These are phyloP conservation scores for Drosophila prosaltans DNA, from an alignment of 1,140 invertebrate species.

Conservation along the genomic window DNA sequence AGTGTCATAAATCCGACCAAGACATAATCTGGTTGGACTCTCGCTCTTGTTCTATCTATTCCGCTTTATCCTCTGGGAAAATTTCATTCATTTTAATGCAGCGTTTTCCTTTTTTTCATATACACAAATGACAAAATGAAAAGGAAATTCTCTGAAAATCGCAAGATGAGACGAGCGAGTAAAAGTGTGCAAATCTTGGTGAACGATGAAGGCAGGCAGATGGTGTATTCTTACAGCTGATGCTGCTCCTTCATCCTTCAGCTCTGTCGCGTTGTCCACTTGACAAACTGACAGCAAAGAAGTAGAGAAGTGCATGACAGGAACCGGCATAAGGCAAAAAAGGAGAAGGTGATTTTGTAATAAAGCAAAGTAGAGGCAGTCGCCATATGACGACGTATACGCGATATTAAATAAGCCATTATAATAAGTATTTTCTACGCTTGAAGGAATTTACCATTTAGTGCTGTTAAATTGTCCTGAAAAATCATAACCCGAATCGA, in stretches of 20 bases:
- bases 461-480: not conserved
- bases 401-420: constrained; percentile 48
- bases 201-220: constrained; percentile 6
- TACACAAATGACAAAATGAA: constrained; percentile 11
- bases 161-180: constrained; percentile 7
- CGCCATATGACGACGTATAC: not conserved
- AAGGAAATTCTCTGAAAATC: constrained; percentile 14
- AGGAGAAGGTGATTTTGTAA: constrained; percentile 42
- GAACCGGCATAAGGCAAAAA: constrained; percentile 8
- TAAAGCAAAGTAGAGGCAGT: constrained; percentile 43
- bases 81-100: constrained; percentile 30
- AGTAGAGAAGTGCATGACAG: constrained; percentile 28
- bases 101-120: constrained; percentile 1
- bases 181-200: constrained; percentile 17
- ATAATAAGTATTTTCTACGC: constrained; percentile 17
- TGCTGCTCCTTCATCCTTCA: not conserved
- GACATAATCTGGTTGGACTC: constrained; percentile 39
- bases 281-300: not conserved
- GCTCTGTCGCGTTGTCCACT: not conserved
- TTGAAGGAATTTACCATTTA: not conserved
- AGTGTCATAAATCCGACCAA: constrained; percentile 48
- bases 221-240: not conserved
- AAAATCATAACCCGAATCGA: constrained; percentile 4
- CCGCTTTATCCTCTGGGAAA: constrained; percentile 39
- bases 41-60: constrained; percentile 16